Evolutionary conservation across 2,113 vertebrate genomes (phyloP).

Genomic region (Microtus montanus): DNA sequence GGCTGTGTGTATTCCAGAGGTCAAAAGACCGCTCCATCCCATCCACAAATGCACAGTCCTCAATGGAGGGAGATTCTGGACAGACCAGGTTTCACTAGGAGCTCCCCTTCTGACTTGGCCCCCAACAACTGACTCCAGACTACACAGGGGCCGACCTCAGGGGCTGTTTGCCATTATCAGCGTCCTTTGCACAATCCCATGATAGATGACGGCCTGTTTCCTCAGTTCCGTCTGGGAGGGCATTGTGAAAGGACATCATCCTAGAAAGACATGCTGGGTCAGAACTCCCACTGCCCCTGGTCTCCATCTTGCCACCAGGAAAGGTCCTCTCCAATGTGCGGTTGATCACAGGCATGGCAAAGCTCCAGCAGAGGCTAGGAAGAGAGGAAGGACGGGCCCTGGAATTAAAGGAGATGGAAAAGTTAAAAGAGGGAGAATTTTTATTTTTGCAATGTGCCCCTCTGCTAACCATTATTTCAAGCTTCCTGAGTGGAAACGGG

Average conservation of each 20-base stretch:
- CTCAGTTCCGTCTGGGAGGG: slow-evolving; percentile 69
- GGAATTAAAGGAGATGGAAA: slow-evolving; percentile 72
- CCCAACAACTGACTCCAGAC: slow-evolving; percentile 54
- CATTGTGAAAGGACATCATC: slow-evolving; percentile 63
- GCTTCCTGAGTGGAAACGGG: slow-evolving; percentile 78
- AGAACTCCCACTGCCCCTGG: background rate
- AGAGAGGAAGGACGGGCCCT: slow-evolving; percentile 57
- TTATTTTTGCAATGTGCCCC: slow-evolving; percentile 72
- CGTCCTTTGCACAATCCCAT: slow-evolving; percentile 44
- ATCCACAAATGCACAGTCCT: background rate
- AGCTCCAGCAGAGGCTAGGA: slow-evolving; percentile 58
- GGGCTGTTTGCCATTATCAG: slow-evolving; percentile 70
- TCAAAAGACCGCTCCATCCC: background rate
- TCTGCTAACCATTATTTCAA: slow-evolving; percentile 82
- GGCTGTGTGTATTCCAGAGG: background rate
- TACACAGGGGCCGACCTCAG: background rate
- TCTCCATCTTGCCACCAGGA: background rate
- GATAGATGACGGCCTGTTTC: slow-evolving; percentile 74
- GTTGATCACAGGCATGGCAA: slow-evolving; percentile 72
- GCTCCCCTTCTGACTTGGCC: slow-evolving; percentile 36
- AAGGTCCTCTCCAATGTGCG: background rate
- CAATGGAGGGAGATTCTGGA: slow-evolving; percentile 1
- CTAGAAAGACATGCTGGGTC: slow-evolving; percentile 40
- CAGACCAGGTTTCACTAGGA: slow-evolving; percentile 12
- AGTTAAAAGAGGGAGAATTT: slow-evolving; percentile 71